Evolutionary conservation across 1,140 invertebrate species (phyloP).

Genomic region (Leptoteleia sp.): DNA sequence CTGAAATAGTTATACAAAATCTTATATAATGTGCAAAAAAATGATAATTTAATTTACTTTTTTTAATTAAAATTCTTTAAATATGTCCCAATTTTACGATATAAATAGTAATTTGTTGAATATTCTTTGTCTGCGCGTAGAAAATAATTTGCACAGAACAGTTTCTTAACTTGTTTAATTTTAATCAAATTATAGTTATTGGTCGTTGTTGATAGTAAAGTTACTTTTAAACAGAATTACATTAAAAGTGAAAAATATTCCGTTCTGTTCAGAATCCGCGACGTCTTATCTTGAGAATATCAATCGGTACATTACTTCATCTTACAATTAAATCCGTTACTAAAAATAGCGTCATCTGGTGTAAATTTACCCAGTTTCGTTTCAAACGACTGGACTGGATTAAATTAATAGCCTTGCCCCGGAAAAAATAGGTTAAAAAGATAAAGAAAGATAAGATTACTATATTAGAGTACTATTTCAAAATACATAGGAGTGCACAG

Average conservation of each 20-base stretch:
- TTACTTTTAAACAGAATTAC: too few species aligned
- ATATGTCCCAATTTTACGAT: too few species aligned
- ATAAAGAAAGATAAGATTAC: slow-evolving; percentile 41
- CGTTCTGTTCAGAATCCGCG: background rate
- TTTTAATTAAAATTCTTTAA: too few species aligned
- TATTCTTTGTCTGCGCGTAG: too few species aligned
- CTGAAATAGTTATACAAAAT: too few species aligned
- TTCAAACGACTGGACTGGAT: slow-evolving; percentile 24
- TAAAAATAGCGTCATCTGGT: slow-evolving; percentile 37
- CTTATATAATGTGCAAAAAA: too few species aligned
- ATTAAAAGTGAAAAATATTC: slow-evolving; percentile 1
- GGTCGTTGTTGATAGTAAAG: too few species aligned
- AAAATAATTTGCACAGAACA: too few species aligned
- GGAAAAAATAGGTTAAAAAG: slow-evolving; percentile 45
- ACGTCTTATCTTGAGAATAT: slow-evolving; percentile 10
- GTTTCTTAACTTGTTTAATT: too few species aligned
- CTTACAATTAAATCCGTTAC: slow-evolving; percentile 18
- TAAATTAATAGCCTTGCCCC: slow-evolving; percentile 37
- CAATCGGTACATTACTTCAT: slow-evolving; percentile 22
- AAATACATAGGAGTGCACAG: background rate
- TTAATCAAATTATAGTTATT: too few species aligned
- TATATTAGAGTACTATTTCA: slow-evolving; percentile 8
- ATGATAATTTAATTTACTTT: too few species aligned
- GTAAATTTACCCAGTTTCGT: slow-evolving; percentile 32
- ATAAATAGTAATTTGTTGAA: too few species aligned